A percentile compares a stretch with the other conserved stretches of the same genome.
These are phyloP conservation scores for Parazoanthus darwini DNA, from an alignment of 92 coral and sea anemone genomes.

Conservation along the genomic window DNA sequence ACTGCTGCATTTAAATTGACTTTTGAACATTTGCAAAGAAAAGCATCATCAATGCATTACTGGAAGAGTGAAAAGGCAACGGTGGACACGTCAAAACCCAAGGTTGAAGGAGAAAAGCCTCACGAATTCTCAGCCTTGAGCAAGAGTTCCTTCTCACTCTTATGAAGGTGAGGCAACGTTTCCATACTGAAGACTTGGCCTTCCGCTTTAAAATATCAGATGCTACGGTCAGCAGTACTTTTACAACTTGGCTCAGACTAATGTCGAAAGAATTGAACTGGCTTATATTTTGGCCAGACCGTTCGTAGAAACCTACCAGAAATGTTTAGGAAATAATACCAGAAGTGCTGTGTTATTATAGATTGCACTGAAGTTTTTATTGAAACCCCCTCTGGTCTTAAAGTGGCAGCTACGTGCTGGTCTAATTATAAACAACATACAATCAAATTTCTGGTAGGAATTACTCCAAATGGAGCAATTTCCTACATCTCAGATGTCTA, in stretches of 20 bases:
- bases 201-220: not conserved
- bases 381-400: slow-evolving; percentile 9
- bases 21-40: slow-evolving; percentile 7
- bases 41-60: slow-evolving; percentile 43
- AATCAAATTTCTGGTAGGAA: slow-evolving; percentile 24
- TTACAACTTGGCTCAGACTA: slow-evolving; percentile 29
- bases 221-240: slow-evolving; percentile 1
- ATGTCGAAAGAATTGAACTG: slow-evolving; percentile 33
- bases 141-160: slow-evolving; percentile 18
- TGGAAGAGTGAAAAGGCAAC: slow-evolving; percentile 37
- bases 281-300: slow-evolving; percentile 37
- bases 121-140: slow-evolving; percentile 24
- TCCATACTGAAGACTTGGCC: not conserved
- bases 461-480: slow-evolving; percentile 42
- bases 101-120: slow-evolving; percentile 3
- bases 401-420: slow-evolving; percentile 33
- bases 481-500: slow-evolving; percentile 27
- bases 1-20: no score
- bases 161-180: not conserved
- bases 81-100: slow-evolving; percentile 28
- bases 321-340: slow-evolving; percentile 32
- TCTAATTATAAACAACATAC: slow-evolving; percentile 27
- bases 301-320: slow-evolving; percentile 21
- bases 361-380: slow-evolving; percentile 21
- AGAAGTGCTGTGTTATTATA: slow-evolving; percentile 34